phyloP scores from a whole-genome alignment of 37 sponge, comb jelly and placozoan species.

The Hexactinellida sp. region DNA sequence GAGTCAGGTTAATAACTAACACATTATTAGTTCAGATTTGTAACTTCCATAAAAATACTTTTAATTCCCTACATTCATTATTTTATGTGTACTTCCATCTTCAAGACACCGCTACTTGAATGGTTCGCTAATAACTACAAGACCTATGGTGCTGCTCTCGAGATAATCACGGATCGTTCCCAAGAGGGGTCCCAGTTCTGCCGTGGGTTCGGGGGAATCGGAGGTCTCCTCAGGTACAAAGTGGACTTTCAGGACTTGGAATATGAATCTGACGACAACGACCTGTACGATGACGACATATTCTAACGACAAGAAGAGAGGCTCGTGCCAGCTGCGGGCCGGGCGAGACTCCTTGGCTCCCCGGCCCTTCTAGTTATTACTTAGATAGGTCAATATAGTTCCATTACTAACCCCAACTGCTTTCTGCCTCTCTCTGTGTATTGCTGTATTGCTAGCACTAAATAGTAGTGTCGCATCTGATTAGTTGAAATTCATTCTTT shows the following conservation, averaged over 20 bases:
- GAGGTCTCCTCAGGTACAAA: constrained; percentile 81
- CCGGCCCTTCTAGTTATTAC: background rate
- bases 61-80: no score
- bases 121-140: constrained; percentile 99
- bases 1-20: no score
- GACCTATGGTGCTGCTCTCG: constrained; percentile 82
- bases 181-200: constrained; percentile 99
- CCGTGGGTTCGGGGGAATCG: constrained; percentile 96
- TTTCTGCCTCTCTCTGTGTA: background rate
- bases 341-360: background rate
- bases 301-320: constrained; percentile 25
- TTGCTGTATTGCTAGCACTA: no score
- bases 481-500: no score
- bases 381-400: background rate
- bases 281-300: constrained; percentile 69
- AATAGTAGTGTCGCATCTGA: no score
- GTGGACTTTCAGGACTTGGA: constrained; percentile 98
- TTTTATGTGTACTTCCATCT: no score
- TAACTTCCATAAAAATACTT: no score
- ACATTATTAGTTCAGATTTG: no score
- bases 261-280: constrained; percentile 54
- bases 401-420: background rate
- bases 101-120: constrained; percentile 57
- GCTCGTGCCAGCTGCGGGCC: background rate
- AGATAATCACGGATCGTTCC: constrained; percentile 92